Base-by-base conservation (phyloP, 2,888 invertebrate genomes). In the Drosophila quinaria region DNA sequence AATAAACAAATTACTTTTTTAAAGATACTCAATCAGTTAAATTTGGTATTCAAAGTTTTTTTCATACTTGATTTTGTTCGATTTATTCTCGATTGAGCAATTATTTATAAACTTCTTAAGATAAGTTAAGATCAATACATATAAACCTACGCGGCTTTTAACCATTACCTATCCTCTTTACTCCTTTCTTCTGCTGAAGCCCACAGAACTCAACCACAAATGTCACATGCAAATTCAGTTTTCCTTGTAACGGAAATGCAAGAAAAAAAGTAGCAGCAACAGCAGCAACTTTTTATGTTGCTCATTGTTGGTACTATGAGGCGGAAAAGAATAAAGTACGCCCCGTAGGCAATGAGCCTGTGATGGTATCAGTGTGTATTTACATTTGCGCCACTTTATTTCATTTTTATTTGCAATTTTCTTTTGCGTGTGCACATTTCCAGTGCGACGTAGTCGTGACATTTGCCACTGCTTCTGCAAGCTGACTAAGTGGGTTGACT, bases 221-320 rank as follows among this genome's bases (percentile, higher is more conserved):
- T 79, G 85, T 84, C 81, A 84, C 81, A 81, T 81, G 74, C 71
- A 81, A 82, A 82, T 85, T 71, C 73, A 69, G 82, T 76, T 85
- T 79, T 61, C 67, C 74, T 74, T 76, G 80, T 81, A 81, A 74
- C 81, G 82, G 85, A 81, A 81, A 81, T 81, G 85, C 85, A 79
- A 79, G 79, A 70, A 72, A 71, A 81, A 79, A 82, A 81, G 70
- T 75, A 84, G 78, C 67, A 67, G 64, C 47, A 76, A 52, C 41
- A 70, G 69, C 37, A 49, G 59, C 55, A 69, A 81, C 81, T 78
- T 84, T 81, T 78, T 78, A 84, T 84, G 85, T 73, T 69, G 68
- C 73, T 73, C 73, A 70, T 81, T 80, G 82, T 81, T 72, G 79
- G 58, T 68, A 66, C 74, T 77, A 66, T 66, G 67, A 68, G 64